phyloP scores from a whole-genome alignment of 2,888 invertebrate genomes.

The Teleiodes luculella region DNA sequence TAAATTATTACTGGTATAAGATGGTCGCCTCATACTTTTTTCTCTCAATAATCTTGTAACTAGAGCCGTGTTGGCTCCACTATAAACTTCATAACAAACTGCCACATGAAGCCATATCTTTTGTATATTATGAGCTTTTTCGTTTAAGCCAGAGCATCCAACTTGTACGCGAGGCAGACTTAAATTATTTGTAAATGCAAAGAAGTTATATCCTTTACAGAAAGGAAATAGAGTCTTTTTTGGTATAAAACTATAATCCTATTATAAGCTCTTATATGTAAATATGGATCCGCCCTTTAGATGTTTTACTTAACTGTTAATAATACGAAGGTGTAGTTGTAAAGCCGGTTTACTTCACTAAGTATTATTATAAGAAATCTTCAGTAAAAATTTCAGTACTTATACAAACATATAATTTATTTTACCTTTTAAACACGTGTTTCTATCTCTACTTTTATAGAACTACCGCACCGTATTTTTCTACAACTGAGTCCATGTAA shows the following conservation, averaged over 20 bases:
- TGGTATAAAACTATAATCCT: conserved; percentile 16
- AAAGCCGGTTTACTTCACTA: conserved; percentile 50
- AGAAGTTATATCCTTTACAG: conserved; percentile 25
- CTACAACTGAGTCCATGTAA: no score
- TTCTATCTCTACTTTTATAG: not conserved
- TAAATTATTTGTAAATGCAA: conserved; percentile 26
- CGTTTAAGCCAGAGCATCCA: conserved; percentile 57
- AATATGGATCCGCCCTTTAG: conserved; percentile 52
- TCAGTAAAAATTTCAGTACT: conserved; percentile 23
- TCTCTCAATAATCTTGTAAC: conserved; percentile 60
- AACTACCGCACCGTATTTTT: no score
- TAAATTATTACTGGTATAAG: conserved; percentile 62
- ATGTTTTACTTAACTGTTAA: conserved; percentile 69
- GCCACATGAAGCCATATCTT: conserved; percentile 73
- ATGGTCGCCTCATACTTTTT: conserved; percentile 48
- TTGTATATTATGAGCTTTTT: conserved; percentile 76
- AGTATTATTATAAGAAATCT: conserved; percentile 30
- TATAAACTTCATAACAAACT: conserved; percentile 78
- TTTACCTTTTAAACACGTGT: not conserved
- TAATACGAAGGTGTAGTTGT: conserved; percentile 58
- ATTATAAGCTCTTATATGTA: conserved; percentile 37
- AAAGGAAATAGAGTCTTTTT: conserved; percentile 33
- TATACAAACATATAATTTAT: not conserved
- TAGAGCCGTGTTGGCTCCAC: conserved; percentile 64
- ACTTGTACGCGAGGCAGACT: conserved; percentile 29